Evolutionary conservation across 2,888 invertebrate species (phyloP), one percentile per base, ranked within the genome.

Genomic region (Gastracanthus pulcherrimus): DNA sequence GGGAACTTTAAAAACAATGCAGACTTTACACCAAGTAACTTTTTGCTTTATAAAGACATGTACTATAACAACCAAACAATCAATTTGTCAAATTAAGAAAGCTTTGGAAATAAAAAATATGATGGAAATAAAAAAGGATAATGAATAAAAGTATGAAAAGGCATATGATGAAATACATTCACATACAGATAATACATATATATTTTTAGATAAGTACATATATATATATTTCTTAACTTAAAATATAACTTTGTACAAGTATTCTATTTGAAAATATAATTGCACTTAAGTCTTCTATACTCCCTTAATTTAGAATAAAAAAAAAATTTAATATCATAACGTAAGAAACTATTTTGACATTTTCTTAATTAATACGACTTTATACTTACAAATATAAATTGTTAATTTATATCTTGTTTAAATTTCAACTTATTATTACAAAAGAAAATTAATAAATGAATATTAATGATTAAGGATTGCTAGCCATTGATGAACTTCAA

Each of bases 161-260:
- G 66, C 45, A 26, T 31, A 77, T 71, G 38, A 80, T 67, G 41
- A 66, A 74, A 66, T 62, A 75, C 55, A 77, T 41, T 34, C 16
- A 81, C 67, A 36, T 75, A 69, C 67, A 81, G 29, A 66, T 64
- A 76, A 60, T 82, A 45, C 71, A 83, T 75, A 76, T 72, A 76
- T 60, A 55, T 83, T 70, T 77, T 48, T 72, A 69, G 62, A 69
- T 79, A 81, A 67, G 58, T 79, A 84, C 71, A 76, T 76, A 60
- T 79, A 81, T 79, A 74, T 13, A 82, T 74, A 77, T 76, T 79
- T 72, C 31, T 76, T 55, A 80, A 75, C 76, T 72, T 81, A 55
- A 74, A 70, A 77, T 66, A 69, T 76, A 83, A 76, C 81, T 83
- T 81, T 83, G 83, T 83, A 83, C 83, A 83, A 71, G 51, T 81